Base-by-base conservation (phyloP, 1,140 invertebrate genomes). In the Trissolcus basalis region DNA sequence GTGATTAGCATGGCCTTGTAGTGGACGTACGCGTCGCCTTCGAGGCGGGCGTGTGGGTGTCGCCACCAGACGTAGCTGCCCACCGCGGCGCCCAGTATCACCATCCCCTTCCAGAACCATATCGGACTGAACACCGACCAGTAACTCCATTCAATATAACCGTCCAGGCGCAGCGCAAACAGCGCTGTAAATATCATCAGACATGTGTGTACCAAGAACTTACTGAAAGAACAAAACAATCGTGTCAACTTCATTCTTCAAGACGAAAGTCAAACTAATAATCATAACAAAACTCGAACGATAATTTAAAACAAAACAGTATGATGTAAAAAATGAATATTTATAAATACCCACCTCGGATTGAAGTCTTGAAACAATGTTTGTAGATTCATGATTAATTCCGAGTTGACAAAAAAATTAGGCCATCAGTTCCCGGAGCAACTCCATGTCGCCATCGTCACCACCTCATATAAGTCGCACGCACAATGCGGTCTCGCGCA, bases 1-100 rank as follows among this genome's bases (percentile, higher is more conserved):
- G 95, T 97, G 78, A 98, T 97, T 14, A 98, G 89, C 96, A 99
- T 98, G 47, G 97, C 96, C 89, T 98, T 98, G 83, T 97, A 99
- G 85, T 99, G 97, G 12, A 97, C 93, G 87, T 97, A 97, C 16
- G 96, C 95, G 90, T 98, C 96, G 73, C 96, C 96, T 90, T 98
- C 97, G 56, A 97, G 89, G 83, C 97, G 96, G 0, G 86, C 82
- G 81, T 97, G 96, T 36, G 97, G 97, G 90, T 97, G 94, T 80
- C 93, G 92, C 92, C 95, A 96, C 97, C 97, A 99, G 4, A 98
- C 93, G 82, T 96, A 95, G 79, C 95, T 96, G 27, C 97, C 97
- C 36, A 97, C 91, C 53, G 93, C 91, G 43, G 96, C 96, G 68
- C 97, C 97, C 49, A 93, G 82, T 39, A 98, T 93, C 12, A 97